Base-by-base conservation (phyloP, 2,888 invertebrate species). In the Hetaerina titia region DNA sequence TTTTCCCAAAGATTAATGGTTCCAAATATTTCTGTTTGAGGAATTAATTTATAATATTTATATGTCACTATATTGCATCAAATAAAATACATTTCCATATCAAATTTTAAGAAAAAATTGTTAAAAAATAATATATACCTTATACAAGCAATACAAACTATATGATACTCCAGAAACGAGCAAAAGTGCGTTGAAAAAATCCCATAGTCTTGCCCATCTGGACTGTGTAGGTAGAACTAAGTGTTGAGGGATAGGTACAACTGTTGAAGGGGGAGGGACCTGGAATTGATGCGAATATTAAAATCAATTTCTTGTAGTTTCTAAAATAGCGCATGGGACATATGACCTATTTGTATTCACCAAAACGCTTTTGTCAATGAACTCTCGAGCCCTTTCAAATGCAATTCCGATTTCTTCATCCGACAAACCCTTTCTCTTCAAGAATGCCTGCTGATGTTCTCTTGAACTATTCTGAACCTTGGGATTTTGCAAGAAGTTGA, bases 401-500 rank as follows among this genome's bases (percentile, higher is more conserved):
- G 98, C 98, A 95, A 97, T 97, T 96, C 98, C 97, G 95, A 98
- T 98, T 97, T 98, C 98, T 0, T 97, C 97, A 94, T 98, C 98
- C 0, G 98, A 98, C 0, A 98, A 97, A 90, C 98, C 98, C 96
- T 98, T 98, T 96, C 97, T 97, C 95, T 98, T 97, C 2, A 98
- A 97, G 96, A 98, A 99, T 95, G 98, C 97, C 96, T 98, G 98
- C 96, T 98, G 98, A 96, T 98, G 98, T 95, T 98, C 97, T 95
- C 98, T 96, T 0, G 98, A 98, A 96, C 98, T 98, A 95, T 97
- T 97, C 94, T 98, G 97, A 4, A 99, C 98, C 96, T 98, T 98
- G n/a, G 98, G 98, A 97, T 99, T 99, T 96, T 98, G 98, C 94
- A 99, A 97, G 97, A 99, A 99, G 96, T 98, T 98, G 6, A 99